Evolutionary conservation across 1,140 invertebrate species (phyloP).

Genomic region (Rhopalosiphum maidis): DNA sequence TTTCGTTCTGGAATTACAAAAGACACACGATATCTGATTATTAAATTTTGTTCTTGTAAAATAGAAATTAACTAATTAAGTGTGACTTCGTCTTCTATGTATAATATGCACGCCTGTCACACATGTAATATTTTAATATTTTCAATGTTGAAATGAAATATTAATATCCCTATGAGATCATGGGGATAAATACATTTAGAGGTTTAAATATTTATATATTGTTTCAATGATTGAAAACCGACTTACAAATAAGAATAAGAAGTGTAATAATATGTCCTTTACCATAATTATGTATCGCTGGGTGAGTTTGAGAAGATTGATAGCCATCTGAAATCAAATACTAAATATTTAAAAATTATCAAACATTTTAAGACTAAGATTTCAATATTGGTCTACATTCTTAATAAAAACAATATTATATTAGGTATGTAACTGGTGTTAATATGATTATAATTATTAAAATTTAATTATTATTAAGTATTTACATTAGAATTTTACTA

Average conservation of each 20-base stretch:
- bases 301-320: conserved; percentile 4
- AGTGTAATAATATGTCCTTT: background rate
- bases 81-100: no score
- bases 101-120: no score
- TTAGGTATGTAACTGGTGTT: no score
- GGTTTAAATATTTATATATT: background rate
- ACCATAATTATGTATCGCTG: background rate
- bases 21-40: background rate
- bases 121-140: background rate
- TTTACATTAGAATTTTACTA: no score
- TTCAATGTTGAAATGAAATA: background rate
- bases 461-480: no score
- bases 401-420: no score
- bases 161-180: background rate
- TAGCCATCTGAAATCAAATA: conserved; percentile 24
- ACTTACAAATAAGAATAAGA: background rate
- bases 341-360: background rate
- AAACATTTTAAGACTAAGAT: background rate
- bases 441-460: no score
- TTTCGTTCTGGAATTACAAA: background rate
- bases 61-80: background rate
- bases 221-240: background rate
- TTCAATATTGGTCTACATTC: background rate
- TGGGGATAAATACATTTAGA: background rate
- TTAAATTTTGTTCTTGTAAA: background rate